These are phyloP conservation scores for Cactoblastis cactorum DNA, from an alignment of 2,888 invertebrate species.

Conservation along the genomic window DNA sequence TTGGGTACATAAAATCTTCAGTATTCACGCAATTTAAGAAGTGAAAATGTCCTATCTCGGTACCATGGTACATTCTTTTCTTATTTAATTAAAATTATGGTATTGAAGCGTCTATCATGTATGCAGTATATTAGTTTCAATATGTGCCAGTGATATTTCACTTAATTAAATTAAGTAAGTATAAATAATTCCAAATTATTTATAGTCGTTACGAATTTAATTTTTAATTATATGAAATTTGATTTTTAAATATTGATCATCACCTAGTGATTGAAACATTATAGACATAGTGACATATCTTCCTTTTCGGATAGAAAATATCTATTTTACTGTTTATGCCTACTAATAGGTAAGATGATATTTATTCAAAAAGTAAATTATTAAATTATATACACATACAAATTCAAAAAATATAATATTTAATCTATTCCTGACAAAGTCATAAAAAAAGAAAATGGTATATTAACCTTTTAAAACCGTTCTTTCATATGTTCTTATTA, in stretches of 20 bases:
- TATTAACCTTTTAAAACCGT: not conserved
- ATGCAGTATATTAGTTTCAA: not conserved
- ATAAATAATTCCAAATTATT: slow-evolving; percentile 53
- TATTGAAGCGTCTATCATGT: not conserved
- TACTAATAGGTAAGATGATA: slow-evolving; percentile 42
- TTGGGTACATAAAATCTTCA: not conserved
- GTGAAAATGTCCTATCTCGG: not conserved
- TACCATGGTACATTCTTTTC: not conserved
- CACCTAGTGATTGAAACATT: slow-evolving; percentile 56
- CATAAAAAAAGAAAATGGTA: not conserved
- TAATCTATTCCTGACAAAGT: slow-evolving; percentile 11
- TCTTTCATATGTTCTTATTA: too few species aligned
- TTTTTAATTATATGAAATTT: slow-evolving; percentile 31
- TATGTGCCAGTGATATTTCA: slow-evolving; percentile 34
- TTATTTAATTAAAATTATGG: not conserved
- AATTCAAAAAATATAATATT: slow-evolving; percentile 25
- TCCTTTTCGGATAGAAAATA: slow-evolving; percentile 49
- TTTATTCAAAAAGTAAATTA: slow-evolving; percentile 36
- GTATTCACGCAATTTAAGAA: not conserved
- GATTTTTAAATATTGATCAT: slow-evolving; percentile 29
- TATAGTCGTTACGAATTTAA: slow-evolving; percentile 25
- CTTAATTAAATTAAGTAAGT: slow-evolving; percentile 72
- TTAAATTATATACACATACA: slow-evolving; percentile 35
- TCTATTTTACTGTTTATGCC: slow-evolving; percentile 49
- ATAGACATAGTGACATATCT: slow-evolving; percentile 63